Evolutionary conservation across 2,888 invertebrate genomes (phyloP).

Genomic region (Arctia plantaginis): DNA sequence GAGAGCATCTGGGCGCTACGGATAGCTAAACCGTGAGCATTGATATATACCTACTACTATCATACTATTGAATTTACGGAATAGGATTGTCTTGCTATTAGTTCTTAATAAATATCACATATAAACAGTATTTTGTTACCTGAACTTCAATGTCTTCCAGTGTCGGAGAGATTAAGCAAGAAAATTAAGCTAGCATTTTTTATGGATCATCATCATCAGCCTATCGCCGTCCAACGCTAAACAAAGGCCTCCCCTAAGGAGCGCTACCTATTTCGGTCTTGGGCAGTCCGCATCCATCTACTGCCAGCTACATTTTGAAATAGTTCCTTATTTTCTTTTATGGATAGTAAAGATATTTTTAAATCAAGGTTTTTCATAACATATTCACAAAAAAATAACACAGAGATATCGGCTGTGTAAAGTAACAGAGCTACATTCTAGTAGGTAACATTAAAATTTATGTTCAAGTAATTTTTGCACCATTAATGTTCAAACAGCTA

Average conservation of each 20-base stretch:
- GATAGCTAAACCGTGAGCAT: slow-evolving; percentile 6
- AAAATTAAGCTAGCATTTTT: not conserved
- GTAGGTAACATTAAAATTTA: not conserved
- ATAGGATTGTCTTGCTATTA: not conserved
- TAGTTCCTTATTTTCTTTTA: too few species aligned
- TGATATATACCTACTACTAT: not conserved
- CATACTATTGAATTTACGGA: not conserved
- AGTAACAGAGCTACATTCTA: too few species aligned
- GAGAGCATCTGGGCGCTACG: slow-evolving; percentile 53
- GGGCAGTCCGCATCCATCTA: too few species aligned
- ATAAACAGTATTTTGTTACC: not conserved
- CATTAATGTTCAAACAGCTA: not conserved
- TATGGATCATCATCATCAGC: not conserved
- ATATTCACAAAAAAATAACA: too few species aligned
- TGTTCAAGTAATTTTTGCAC: too few species aligned
- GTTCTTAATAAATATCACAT: not conserved
- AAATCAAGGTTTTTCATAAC: too few species aligned
- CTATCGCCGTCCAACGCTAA: not conserved
- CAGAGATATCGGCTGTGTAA: too few species aligned
- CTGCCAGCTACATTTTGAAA: not conserved
- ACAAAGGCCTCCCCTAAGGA: too few species aligned
- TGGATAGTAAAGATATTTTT: too few species aligned
- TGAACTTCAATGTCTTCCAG: not conserved
- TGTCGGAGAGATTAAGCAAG: too few species aligned
- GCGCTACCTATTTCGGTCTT: too few species aligned